Base-by-base conservation (phyloP, 2,113 vertebrate genomes). In the Calidris pygmaea region DNA sequence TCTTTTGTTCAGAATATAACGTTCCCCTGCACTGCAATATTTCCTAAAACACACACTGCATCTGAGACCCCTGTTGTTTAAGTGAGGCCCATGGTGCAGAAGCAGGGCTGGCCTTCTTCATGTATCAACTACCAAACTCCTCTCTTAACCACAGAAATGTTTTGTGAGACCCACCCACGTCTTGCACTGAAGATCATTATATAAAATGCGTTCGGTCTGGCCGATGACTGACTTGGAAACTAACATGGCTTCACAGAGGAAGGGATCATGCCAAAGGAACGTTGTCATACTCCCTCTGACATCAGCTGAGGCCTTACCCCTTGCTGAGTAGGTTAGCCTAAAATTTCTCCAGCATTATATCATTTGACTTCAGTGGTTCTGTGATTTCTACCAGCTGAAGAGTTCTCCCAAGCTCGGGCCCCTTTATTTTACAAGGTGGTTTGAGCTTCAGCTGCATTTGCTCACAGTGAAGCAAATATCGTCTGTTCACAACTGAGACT, bases 121-220 rank as follows among this genome's bases (percentile, higher is more conserved):
- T 14, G n/a, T 30, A 94, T 74, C 78, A 24, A 26, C 43, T n/a
- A 87, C 87, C 89, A 93, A 95, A 97, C 82, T 56, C 6, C 45
- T 62, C 55, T 95, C 29, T 3, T 93, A 94, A 97, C 89, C 81
- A 93, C 94, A 93, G 78, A 97, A 91, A 95, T 82, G 81, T 91
- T 94, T 80, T 80, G 92, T 0, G 2, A 86, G 82, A 96, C 93
- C 95, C 87, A 95, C 70, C 43, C 87, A 91, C 85, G 93, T 93
- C 82, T 97, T 91, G 70, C 81, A 83, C 81, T 84, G 88, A 88
- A 90, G 87, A 90, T 63, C 56, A 63, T 70, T 92, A 94, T 35
- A 85, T 41, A 95, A 94, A 91, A 93, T 70, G 52, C 19, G 22
- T 39, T 76, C 6, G 12, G 48, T 86, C 56, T 93, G 89, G 78